A percentile compares a stretch with the other conserved stretches of the same genome.
These are phyloP conservation scores for Grammomys surdaster DNA, from an alignment of 2,113 vertebrate genomes.

Conservation along the genomic window DNA sequence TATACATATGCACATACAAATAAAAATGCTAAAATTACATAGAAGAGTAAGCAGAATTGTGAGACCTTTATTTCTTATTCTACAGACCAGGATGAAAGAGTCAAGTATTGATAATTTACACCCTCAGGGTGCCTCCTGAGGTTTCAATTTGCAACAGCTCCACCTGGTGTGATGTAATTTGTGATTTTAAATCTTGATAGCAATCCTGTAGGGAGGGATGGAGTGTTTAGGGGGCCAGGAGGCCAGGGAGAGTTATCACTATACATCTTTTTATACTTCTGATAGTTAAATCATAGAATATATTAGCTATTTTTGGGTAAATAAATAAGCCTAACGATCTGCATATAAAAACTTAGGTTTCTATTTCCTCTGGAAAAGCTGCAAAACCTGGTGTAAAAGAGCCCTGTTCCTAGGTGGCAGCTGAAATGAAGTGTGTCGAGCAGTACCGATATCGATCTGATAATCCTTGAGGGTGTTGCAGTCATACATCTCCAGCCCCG, in stretches of 20 bases:
- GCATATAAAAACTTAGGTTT: not conserved
- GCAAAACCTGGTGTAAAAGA: not conserved
- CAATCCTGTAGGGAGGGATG: not conserved
- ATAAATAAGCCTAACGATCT: not conserved
- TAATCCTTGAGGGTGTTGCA: conserved; percentile 88
- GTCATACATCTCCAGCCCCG: conserved; percentile 87
- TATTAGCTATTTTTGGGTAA: not conserved
- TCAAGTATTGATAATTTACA: not conserved
- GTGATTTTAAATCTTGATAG: not conserved
- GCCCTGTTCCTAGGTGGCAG: not conserved
- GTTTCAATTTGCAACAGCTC: not conserved
- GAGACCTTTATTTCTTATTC: not conserved
- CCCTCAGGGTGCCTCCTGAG: not conserved
- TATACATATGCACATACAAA: not conserved
- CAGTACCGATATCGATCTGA: conserved; percentile 82
- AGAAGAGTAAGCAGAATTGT: not conserved
- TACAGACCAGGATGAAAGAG: not conserved
- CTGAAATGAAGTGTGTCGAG: not conserved
- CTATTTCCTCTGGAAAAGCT: not conserved
- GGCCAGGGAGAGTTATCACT: not conserved
- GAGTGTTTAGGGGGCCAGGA: not conserved
- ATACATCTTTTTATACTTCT: not conserved
- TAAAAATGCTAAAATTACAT: not conserved
- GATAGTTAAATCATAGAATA: not conserved
- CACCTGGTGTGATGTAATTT: not conserved